phyloP scores from a whole-genome alignment of 2,888 invertebrate species.

The Augiades crinisus region DNA sequence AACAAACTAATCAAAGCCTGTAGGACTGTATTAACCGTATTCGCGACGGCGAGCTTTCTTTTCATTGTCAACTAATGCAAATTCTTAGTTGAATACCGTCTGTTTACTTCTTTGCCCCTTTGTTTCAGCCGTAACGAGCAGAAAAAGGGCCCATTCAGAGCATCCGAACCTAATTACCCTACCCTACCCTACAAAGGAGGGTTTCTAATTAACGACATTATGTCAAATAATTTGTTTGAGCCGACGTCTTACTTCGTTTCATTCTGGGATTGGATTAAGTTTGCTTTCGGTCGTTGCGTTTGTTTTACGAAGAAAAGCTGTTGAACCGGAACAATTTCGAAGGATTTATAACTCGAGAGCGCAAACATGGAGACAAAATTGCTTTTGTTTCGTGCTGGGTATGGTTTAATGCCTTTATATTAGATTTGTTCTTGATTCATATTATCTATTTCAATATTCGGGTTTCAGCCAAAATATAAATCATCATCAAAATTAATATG shows the following conservation, averaged over 20 bases:
- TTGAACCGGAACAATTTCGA: conserved; percentile 49
- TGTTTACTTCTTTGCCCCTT: conserved; percentile 77
- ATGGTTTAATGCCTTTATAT: conserved; percentile 6
- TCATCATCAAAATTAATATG: too few species aligned
- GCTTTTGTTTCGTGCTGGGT: conserved; percentile 21
- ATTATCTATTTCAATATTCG: too few species aligned
- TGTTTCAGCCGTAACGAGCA: conserved; percentile 78
- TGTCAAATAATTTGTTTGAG: conserved; percentile 81
- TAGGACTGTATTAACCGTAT: conserved; percentile 6
- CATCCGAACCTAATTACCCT: conserved; percentile 79
- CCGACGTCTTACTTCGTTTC: conserved; percentile 68
- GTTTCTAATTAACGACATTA: conserved; percentile 81
- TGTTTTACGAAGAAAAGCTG: conserved; percentile 58
- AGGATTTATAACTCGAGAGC: conserved; percentile 28
- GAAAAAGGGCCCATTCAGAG: conserved; percentile 79
- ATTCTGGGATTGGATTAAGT: conserved; percentile 73
- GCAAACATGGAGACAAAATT: conserved; percentile 27
- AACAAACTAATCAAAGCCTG: conserved; percentile 12
- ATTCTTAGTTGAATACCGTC: conserved; percentile 68
- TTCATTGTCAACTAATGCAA: conserved; percentile 67
- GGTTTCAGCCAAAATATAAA: too few species aligned
- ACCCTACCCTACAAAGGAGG: conserved; percentile 73
- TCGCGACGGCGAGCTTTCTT: conserved; percentile 27
- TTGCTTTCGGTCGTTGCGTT: conserved; percentile 59
- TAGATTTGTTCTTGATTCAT: not conserved